These are phyloP conservation scores for Orchesella cincta DNA, from an alignment of 1,140 invertebrate genomes.

Conservation along the genomic window DNA sequence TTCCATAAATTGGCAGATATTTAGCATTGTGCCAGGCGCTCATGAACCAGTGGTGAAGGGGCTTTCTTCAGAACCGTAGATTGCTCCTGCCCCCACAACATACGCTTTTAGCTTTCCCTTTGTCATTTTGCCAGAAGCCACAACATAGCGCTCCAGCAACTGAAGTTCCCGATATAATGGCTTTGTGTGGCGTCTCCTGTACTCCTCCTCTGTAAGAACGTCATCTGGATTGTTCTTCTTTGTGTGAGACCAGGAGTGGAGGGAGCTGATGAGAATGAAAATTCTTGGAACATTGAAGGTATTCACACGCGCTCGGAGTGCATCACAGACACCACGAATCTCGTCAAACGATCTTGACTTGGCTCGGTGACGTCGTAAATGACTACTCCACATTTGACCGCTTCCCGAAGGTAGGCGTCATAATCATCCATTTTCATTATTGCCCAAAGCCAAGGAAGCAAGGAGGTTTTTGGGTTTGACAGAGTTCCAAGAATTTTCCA, in stretches of 20 bases:
- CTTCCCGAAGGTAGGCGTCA: slow-evolving; percentile 42
- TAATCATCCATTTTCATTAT: slow-evolving; percentile 39
- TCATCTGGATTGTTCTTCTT: slow-evolving; percentile 64
- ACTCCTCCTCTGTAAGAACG: slow-evolving; percentile 69
- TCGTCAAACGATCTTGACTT: slow-evolving; percentile 43
- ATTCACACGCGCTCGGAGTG: slow-evolving; percentile 35
- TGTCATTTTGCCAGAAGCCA: slow-evolving; percentile 63
- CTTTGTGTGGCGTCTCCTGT: slow-evolving; percentile 67
- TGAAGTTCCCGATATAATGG: slow-evolving; percentile 68
- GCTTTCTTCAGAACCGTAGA: slow-evolving; percentile 68
- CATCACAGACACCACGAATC: slow-evolving; percentile 52
- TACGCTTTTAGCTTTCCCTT: slow-evolving; percentile 63
- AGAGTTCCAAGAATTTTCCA: slow-evolving; percentile 38
- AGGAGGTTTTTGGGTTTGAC: slow-evolving; percentile 9
- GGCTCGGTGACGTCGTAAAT: slow-evolving; percentile 56
- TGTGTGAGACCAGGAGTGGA: slow-evolving; percentile 65
- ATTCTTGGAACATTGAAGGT: slow-evolving; percentile 52
- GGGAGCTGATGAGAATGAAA: slow-evolving; percentile 64
- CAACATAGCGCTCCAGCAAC: slow-evolving; percentile 67
- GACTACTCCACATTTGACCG: slow-evolving; percentile 53
- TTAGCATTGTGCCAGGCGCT: slow-evolving; percentile 69
- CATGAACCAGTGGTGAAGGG: slow-evolving; percentile 70
- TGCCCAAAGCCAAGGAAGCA: slow-evolving; percentile 45
- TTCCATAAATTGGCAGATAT: slow-evolving; percentile 65
- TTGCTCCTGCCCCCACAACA: slow-evolving; percentile 65